These are phyloP conservation scores for Microtus oregoni DNA, from an alignment of 2,113 vertebrate species.

Conservation along the genomic window DNA sequence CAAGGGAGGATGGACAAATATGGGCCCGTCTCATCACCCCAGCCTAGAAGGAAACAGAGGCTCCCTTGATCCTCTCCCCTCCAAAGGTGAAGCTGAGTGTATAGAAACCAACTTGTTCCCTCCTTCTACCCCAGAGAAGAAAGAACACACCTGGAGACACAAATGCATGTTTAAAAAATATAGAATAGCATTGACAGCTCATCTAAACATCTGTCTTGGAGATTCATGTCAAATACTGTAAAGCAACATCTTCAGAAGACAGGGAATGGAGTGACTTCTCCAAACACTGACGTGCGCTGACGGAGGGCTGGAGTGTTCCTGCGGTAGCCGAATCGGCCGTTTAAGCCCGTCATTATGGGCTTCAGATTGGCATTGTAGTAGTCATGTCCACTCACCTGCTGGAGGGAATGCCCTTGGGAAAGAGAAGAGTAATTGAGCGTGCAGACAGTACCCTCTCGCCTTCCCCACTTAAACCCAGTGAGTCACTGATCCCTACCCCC, in stretches of 20 bases:
- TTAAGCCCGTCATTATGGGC: not conserved
- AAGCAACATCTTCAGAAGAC: slow-evolving; percentile 20
- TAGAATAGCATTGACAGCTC: not conserved
- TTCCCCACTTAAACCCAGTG: not conserved
- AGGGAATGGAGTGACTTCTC: not conserved
- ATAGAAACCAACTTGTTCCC: not conserved
- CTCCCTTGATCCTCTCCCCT: not conserved
- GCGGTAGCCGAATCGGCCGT: slow-evolving; percentile 61
- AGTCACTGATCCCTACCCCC: not conserved
- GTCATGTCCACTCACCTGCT: slow-evolving; percentile 21
- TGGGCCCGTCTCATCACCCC: not conserved
- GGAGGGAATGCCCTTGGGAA: slow-evolving; percentile 65
- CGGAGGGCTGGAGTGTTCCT: slow-evolving; percentile 59
- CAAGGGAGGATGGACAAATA: not conserved
- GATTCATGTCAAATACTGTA: not conserved
- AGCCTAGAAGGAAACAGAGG: not conserved
- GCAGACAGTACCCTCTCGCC: accelerated
- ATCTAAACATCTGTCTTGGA: not conserved
- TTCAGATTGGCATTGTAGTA: slow-evolving; percentile 64
- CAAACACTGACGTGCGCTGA: not conserved
- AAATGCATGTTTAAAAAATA: not conserved
- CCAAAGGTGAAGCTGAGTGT: not conserved
- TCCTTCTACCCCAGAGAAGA: not conserved
- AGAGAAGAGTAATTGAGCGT: not conserved
- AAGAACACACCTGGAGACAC: slow-evolving; percentile 30